Evolutionary conservation across 2,113 vertebrate species (phyloP).

Genomic region (Cyrtonyx montezumae): DNA sequence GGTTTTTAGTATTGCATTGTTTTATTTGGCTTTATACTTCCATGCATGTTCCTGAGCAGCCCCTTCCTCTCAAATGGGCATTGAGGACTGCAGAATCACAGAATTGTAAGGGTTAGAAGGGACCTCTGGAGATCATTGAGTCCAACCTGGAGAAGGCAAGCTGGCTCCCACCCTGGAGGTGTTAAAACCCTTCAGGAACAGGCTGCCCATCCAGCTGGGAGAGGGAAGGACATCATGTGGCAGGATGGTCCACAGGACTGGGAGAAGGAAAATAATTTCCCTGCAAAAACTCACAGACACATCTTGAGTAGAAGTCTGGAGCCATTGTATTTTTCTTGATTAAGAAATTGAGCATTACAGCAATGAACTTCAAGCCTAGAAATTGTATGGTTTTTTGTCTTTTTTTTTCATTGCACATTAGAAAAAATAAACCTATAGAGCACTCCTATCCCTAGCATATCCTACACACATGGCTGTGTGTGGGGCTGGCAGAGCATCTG

Average conservation of each 20-base stretch:
- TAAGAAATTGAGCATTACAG: not conserved
- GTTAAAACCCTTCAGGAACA: not conserved
- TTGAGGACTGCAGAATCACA: not conserved
- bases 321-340: not conserved
- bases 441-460: not conserved
- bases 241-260: not conserved
- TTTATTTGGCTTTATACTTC: not conserved
- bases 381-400: not conserved
- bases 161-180: not conserved
- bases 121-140: too few relatives aligned
- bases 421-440: not conserved
- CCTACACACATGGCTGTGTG: not conserved
- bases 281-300: not conserved
- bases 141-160: not conserved
- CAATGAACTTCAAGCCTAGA: not conserved
- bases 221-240: not conserved
- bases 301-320: not conserved
- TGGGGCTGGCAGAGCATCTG: not conserved
- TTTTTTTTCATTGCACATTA: not conserved
- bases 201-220: not conserved
- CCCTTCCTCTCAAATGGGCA: not conserved
- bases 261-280: not conserved
- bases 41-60: rapidly evolving
- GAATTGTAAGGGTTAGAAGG: too few relatives aligned
- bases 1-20: not conserved